Evolutionary conservation across 2,888 invertebrate species (phyloP).

Genomic region (Epistrophe grossulariae): DNA sequence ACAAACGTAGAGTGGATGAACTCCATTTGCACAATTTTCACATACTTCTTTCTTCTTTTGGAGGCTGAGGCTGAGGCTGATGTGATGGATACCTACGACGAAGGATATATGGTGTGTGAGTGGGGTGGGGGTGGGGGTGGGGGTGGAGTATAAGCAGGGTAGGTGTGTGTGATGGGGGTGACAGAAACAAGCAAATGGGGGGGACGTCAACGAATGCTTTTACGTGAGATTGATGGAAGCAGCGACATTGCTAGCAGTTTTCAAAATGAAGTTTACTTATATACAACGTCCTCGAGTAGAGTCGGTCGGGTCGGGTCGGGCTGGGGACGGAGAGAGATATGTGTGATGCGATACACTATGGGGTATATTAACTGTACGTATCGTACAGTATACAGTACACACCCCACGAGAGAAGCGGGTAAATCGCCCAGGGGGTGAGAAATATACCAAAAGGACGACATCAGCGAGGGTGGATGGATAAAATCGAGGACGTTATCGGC

Average conservation of each 20-base stretch:
- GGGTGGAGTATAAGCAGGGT: background rate
- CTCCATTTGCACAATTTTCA: slow-evolving; percentile 76
- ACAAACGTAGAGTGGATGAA: slow-evolving; percentile 75
- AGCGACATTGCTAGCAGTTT: slow-evolving; percentile 74
- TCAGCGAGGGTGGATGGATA: slow-evolving; percentile 58
- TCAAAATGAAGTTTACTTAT: slow-evolving; percentile 74
- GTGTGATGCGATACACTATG: slow-evolving; percentile 70
- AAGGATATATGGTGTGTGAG: background rate
- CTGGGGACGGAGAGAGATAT: slow-evolving; percentile 45
- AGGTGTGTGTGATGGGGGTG: slow-evolving; percentile 29
- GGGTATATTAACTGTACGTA: slow-evolving; percentile 73
- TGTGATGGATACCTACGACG: slow-evolving; percentile 34
- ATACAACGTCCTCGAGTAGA: slow-evolving; percentile 52
- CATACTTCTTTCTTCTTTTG: slow-evolving; percentile 48
- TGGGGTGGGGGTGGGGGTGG: background rate
- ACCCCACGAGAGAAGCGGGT: slow-evolving; percentile 52
- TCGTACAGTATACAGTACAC: slow-evolving; percentile 19
- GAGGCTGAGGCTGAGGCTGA: slow-evolving; percentile 39
- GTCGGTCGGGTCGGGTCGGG: background rate
- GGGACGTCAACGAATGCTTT: slow-evolving; percentile 75
- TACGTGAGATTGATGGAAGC: slow-evolving; percentile 75
- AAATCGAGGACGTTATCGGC: slow-evolving; percentile 76
- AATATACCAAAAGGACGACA: slow-evolving; percentile 47
- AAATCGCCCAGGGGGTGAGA: slow-evolving; percentile 56
- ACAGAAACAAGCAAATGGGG: slow-evolving; percentile 59